Evolutionary conservation across 2,888 invertebrate genomes (phyloP).

Genomic region (Leistus spinibarbis): DNA sequence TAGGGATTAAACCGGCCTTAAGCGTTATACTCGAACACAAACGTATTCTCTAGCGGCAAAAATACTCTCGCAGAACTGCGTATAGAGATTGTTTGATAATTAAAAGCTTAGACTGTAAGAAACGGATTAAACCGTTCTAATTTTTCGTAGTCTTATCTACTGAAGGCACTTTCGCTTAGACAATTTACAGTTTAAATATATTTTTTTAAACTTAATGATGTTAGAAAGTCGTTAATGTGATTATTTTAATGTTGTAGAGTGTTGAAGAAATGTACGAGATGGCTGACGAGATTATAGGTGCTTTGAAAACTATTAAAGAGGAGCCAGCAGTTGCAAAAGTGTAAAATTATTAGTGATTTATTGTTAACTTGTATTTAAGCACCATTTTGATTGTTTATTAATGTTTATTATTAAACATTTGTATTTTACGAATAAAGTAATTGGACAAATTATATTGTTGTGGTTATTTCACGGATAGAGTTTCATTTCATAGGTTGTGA

Average conservation of each 20-base stretch:
- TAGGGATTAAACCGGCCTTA: too few relatives aligned
- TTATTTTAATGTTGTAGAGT: constrained; percentile 63
- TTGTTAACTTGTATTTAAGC: not conserved
- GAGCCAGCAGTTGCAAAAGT: not conserved
- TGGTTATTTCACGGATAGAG: too few relatives aligned
- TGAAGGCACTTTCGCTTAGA: not conserved
- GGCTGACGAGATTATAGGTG: constrained; percentile 70
- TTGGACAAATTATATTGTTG: not conserved
- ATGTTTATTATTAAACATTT: not conserved
- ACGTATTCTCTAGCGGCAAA: not conserved
- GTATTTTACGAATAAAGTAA: not conserved
- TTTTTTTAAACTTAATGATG: constrained; percentile 18
- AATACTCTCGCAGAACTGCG: not conserved
- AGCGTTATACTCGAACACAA: too few relatives aligned
- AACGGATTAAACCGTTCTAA: constrained; percentile 21
- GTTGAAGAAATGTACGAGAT: constrained; percentile 71
- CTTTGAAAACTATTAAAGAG: constrained; percentile 48
- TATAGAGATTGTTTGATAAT: not conserved
- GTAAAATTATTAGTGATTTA: too few relatives aligned
- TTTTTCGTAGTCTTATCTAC: constrained; percentile 9
- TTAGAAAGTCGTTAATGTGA: not conserved
- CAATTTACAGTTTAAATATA: too few relatives aligned
- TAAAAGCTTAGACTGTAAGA: constrained; percentile 31
- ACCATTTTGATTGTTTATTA: not conserved
- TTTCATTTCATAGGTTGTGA: too few relatives aligned